Evolutionary conservation across 1,140 invertebrate genomes (phyloP).

Genomic region (Euglossa dilemma): DNA sequence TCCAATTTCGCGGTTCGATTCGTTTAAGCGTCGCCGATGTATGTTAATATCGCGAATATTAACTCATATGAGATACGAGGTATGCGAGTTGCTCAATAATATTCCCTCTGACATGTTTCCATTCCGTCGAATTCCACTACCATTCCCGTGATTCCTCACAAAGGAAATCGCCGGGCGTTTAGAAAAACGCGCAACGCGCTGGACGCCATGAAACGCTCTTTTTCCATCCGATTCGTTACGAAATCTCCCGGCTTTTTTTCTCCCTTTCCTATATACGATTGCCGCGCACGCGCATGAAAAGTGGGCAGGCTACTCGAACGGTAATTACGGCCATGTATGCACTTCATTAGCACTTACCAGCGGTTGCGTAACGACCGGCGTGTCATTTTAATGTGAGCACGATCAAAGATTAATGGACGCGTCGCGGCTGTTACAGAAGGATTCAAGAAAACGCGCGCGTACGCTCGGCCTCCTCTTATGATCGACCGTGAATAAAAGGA

Average conservation of each 20-base stretch:
- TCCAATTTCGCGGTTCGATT: neutral
- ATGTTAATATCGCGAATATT: neutral
- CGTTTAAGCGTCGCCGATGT: neutral
- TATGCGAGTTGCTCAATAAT: neutral
- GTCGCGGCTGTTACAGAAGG: conserved; percentile 69
- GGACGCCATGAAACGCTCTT: neutral
- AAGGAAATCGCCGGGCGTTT: neutral
- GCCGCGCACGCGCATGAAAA: conserved; percentile 68
- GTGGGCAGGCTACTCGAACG: conserved; percentile 73
- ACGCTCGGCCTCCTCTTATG: conserved; percentile 7
- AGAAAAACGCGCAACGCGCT: neutral
- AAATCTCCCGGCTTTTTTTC: conserved; percentile 38
- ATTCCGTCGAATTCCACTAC: neutral
- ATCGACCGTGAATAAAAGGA: conserved; percentile 49
- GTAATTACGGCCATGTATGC: conserved; percentile 79
- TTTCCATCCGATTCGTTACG: conserved; percentile 19
- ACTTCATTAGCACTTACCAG: conserved; percentile 79
- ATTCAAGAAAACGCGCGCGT: conserved; percentile 66
- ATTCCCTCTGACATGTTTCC: neutral
- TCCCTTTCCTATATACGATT: conserved; percentile 60
- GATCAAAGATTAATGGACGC: conserved; percentile 78
- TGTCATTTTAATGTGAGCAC: conserved; percentile 79
- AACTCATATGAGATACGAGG: neutral
- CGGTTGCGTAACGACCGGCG: conserved; percentile 75
- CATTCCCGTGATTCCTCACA: neutral